A percentile compares a stretch with the other conserved stretches of the same genome.
Conservation (phyloP, 2,797 vertebrate genomes). For the Pogoniulus pusillus region DNA sequence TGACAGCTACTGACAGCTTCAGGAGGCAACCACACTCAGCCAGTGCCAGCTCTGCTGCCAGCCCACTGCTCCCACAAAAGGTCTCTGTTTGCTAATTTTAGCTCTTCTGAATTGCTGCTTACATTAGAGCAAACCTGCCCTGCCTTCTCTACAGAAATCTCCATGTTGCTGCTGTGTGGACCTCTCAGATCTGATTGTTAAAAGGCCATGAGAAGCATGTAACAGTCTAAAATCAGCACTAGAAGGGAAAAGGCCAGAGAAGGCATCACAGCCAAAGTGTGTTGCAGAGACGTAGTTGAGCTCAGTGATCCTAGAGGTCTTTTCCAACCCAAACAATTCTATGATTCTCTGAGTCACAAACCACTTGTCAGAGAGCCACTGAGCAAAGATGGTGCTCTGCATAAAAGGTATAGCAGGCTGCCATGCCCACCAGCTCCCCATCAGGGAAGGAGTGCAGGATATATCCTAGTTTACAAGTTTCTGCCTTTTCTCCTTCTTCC, state of each 20-base stretch:
- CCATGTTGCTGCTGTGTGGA: background rate
- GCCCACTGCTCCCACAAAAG: background rate
- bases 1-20: conserved; percentile 15
- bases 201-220: accelerated
- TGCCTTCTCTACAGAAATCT: background rate
- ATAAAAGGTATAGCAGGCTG: background rate
- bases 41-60: conserved; percentile 1
- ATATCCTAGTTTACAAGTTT: background rate
- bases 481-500: background rate
- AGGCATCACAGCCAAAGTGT: accelerated
- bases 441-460: background rate
- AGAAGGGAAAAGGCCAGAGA: background rate
- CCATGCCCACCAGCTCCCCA: background rate
- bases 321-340: no score
- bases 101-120: conserved; percentile 16
- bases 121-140: background rate
- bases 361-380: background rate
- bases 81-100: conserved; percentile 50
- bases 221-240: background rate
- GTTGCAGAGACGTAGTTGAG: background rate
- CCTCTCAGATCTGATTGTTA: background rate
- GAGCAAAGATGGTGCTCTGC: background rate
- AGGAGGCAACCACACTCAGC: background rate
- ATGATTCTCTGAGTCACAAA: background rate
- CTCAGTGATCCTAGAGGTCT: no score